Evolutionary conservation across 92 coral and sea anemone genomes (phyloP).

Genomic region (Bergia sp.): DNA sequence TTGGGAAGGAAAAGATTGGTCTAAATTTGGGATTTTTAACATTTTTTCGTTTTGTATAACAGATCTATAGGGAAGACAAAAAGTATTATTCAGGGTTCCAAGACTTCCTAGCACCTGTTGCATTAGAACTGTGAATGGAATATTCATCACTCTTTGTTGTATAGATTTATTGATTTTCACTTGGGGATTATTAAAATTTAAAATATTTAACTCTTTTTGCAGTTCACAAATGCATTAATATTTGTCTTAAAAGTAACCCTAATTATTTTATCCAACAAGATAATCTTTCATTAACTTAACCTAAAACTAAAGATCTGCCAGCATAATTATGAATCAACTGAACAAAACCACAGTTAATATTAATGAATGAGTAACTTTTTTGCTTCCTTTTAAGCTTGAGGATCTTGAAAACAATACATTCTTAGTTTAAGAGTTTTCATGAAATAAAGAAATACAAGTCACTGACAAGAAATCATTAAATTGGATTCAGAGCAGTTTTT

Average conservation of each 20-base stretch:
- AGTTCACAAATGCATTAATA: too few relatives aligned
- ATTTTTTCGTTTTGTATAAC: not conserved
- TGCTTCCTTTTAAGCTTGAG: not conserved
- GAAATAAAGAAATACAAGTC: too few relatives aligned
- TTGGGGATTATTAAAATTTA: not conserved
- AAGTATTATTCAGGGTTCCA: not conserved
- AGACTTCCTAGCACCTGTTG: not conserved
- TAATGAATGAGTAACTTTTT: not conserved
- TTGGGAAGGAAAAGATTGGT: too few relatives aligned
- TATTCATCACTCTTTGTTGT: not conserved
- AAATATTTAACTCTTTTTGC: too few relatives aligned
- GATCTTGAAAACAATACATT: too few relatives aligned
- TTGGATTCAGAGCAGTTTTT: not conserved
- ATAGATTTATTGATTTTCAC: not conserved
- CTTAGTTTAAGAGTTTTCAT: too few relatives aligned
- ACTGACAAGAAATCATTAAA: too few relatives aligned
- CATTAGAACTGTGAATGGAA: not conserved
- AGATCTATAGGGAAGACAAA: not conserved
- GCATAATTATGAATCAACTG: not conserved
- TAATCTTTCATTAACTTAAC: not conserved
- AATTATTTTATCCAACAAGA: not conserved
- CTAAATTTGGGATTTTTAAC: too few relatives aligned
- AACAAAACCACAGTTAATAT: not conserved
- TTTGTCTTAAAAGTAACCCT: too few relatives aligned
- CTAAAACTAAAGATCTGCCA: not conserved